phyloP scores from a whole-genome alignment of 2,113 vertebrate species.

The Campylorhamphus procurvoides region DNA sequence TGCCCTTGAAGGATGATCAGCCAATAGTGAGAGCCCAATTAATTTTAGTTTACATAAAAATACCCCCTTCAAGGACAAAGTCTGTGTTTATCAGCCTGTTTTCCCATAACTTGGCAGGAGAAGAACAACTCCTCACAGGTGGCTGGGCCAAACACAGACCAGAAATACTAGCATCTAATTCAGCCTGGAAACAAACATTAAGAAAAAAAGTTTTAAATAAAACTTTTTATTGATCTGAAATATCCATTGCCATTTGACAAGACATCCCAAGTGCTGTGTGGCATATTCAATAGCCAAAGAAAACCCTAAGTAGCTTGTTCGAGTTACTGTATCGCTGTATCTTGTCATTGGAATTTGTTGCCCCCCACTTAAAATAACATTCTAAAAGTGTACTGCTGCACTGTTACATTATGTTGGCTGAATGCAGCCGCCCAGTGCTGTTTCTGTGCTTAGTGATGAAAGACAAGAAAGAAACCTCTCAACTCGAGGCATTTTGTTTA shows the following conservation, averaged over 20 bases:
- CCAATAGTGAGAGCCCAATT: too few relatives aligned
- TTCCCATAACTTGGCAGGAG: too few relatives aligned
- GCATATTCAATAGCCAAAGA: background rate
- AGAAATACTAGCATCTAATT: too few relatives aligned
- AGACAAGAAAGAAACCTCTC: background rate
- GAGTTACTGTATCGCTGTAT: background rate
- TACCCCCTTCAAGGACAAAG: too few relatives aligned
- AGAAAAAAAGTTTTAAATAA: background rate
- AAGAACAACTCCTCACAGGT: too few relatives aligned
- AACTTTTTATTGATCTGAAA: constrained; percentile 29
- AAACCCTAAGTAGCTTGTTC: background rate
- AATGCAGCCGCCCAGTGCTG: background rate
- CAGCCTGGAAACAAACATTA: too few relatives aligned
- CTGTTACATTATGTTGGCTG: background rate
- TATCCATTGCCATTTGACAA: background rate
- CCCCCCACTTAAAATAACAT: background rate
- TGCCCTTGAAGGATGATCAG: too few relatives aligned
- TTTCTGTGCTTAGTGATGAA: background rate
- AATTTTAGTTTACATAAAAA: too few relatives aligned
- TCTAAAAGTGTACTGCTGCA: background rate
- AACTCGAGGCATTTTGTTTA: background rate
- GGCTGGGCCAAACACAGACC: too few relatives aligned
- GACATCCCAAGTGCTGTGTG: background rate
- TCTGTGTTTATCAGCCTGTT: too few relatives aligned
- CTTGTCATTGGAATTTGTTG: background rate